Evolutionary conservation across 2,888 invertebrate species (phyloP), one percentile per base, ranked within the genome.

Genomic region (Myopa testacea): DNA sequence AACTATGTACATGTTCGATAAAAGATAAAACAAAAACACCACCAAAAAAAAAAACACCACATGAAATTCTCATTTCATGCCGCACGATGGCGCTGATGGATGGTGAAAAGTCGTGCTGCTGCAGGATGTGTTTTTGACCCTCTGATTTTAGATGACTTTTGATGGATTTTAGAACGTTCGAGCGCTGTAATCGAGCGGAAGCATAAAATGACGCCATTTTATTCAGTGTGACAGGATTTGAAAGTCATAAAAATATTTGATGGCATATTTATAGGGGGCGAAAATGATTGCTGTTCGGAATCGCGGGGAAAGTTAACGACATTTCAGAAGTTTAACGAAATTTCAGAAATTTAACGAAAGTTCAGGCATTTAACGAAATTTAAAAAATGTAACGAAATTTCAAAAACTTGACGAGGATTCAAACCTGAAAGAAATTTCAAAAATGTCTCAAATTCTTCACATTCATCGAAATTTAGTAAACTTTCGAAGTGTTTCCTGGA

Each of bases 231-330:
- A 67, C 67, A 14, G 37, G 67, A 37, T 37, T 14, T 70, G 14
- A 34, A n/a, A 2, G 50, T 16, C 19, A 74, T 37, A 55, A 55
- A 58, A 58, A 14, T 45, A 40, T 68, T 45, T 75, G 38, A 75
- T 68, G 40, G 65, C 38, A 74, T 65, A 74, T 26, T 74, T 73
- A 26, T 73, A 63, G 62, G 73, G 14, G 34, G n/a, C 7, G 19
- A n/a, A 16, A 50, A 14, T 2, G 26, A n/a, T 26, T 26, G 2
- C 26, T 1, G 26, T 26, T 26, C 26, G 45, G 7, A 45, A 45
- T 45, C 45, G 45, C 10, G 6, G 45, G 7, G 7, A 45, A 45
- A 45, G 62, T 4, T 10, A 62, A 19, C 26, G 16, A 19, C 2
- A 26, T 26, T 26, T 26, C 26, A 26, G 26, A 26, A 26, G 1